Evolutionary conservation across 1,140 invertebrate genomes (phyloP), one percentile per base, ranked within the genome.

Genomic region (Temnothorax curvispinosus): DNA sequence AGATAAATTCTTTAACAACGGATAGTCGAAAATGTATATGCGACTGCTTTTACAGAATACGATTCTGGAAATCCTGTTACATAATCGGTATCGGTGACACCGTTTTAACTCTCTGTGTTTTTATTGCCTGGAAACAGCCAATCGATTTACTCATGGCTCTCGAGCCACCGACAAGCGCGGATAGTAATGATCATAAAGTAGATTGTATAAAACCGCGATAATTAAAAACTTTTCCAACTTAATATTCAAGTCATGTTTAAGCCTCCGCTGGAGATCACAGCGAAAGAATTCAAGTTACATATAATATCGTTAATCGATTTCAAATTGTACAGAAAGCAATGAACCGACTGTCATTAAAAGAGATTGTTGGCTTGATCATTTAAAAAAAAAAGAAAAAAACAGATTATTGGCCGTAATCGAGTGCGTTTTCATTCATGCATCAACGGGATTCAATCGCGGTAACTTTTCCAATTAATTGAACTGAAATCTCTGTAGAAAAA

Each of bases 401-500:
- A 60, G 8, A 84, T 84, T 82, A 82, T 32, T 44, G 52, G 52
- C 32, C 52, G 67, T 21, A 52, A 88, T 56, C 47, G 86, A 38
- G 8, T 50, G 50, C 62, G 80, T 41, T 72, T 80, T 86, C 75
- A 52, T 50, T 76, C 74, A 74, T 80, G 81, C 67, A 80, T 86
- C 81, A 56, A 6, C 7, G 35, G 18, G 50, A 88, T 86, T 85
- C 58, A 50, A 35, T 47, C 50, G 69, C 62, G 32, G 52, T 69
- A 89, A 89, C 87, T 89, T 89, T 89, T 89, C 87, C 88, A 89
- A 89, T 89, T 89, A 89, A 52, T 80, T 8, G 86, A 56, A 74
- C 47, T 69, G 13, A 75, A 60, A 84, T 84, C 80, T 5, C 13
- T 41, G 47, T 52, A 47, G 58, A 38, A 85, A 75, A 77, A 85